A percentile compares a stretch with the other conserved stretches of the same genome.
These are phyloP conservation scores for Formica exsecta DNA, from an alignment of 1,140 invertebrate genomes.

Conservation along the genomic window DNA sequence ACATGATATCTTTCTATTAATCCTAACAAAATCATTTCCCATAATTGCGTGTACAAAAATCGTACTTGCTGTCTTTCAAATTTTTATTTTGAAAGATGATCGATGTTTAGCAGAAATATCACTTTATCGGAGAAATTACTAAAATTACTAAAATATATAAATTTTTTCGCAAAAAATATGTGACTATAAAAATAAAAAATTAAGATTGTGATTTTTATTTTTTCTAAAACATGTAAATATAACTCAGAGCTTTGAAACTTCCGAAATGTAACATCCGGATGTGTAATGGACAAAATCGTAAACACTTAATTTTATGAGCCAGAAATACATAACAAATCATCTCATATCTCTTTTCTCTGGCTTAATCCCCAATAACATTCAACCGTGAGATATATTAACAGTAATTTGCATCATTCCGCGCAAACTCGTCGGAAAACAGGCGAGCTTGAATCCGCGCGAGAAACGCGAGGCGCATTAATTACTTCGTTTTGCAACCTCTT, in stretches of 20 bases:
- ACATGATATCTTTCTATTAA: constrained; percentile 1
- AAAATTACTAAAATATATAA: background rate
- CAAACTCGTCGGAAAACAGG: constrained; percentile 37
- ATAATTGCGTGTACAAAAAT: background rate
- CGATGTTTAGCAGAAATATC: background rate
- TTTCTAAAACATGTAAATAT: background rate
- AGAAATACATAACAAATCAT: constrained; percentile 3
- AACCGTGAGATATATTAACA: constrained; percentile 28
- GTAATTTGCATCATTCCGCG: constrained; percentile 43
- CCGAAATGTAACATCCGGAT: background rate
- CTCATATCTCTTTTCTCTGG: constrained; percentile 31
- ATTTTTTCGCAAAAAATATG: background rate
- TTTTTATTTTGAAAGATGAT: background rate
- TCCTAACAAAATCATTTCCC: background rate
- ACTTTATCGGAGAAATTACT: too few species aligned
- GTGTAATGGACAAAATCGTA: constrained; percentile 10
- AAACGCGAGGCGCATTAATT: constrained; percentile 50
- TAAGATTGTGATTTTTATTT: background rate
- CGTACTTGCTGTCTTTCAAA: background rate
- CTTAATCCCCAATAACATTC: constrained; percentile 58
- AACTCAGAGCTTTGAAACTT: background rate
- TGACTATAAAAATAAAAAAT: background rate
- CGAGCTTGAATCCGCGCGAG: constrained; percentile 2
- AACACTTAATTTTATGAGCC: constrained; percentile 21
- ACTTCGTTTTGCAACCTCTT: constrained; percentile 51